Base-by-base conservation (phyloP, 2,888 invertebrate species). In the Acleris laterana region DNA sequence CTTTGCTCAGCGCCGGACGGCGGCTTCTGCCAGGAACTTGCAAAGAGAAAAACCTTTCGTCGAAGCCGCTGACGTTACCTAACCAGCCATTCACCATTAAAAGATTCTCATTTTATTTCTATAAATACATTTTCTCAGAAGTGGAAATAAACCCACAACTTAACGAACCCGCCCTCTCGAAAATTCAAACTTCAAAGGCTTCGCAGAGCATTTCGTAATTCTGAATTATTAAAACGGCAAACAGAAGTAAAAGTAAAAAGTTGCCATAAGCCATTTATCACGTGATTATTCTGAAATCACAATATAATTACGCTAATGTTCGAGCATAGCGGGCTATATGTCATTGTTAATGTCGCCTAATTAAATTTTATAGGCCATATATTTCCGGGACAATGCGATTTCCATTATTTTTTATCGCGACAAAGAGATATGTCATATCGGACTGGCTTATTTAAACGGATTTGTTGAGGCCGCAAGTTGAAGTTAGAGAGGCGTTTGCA, bases 201-300 rank as follows among this genome's bases (percentile, higher is more conserved):
- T 17, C 46, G 22, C 53, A 44, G 13, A 38, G 38, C 38, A 38
- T 38, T 38, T 38, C 38, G 38, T 38, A 13, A 38, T 38, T 59
- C n/a, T 13, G 28, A 51, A 60, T 44, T 81, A 79, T 77, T 71
- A 80, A 75, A 75, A 77, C 75, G 78, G 80, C 77, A 68, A 75
- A 77, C 83, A 77, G 75, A 82, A 82, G 79, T 78, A 75, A 76
- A 83, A 83, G 78, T 84, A 81, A 76, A 76, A 83, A 83, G 78
- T 84, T 82, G 73, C 74, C 72, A 75, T 73, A 72, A 72, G 72
- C 71, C 80, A 87, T 89, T 85, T 79, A 86, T 89, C 85, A 88
- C 76, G 79, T 80, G 85, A 87, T 88, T 87, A 87, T 85, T 83
- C 81, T 78, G 79, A 84, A 87, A 89, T 87, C 88, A 87, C 84